Conservation (phyloP, 2,797 vertebrate species). For the Sciurus vulgaris region DNA sequence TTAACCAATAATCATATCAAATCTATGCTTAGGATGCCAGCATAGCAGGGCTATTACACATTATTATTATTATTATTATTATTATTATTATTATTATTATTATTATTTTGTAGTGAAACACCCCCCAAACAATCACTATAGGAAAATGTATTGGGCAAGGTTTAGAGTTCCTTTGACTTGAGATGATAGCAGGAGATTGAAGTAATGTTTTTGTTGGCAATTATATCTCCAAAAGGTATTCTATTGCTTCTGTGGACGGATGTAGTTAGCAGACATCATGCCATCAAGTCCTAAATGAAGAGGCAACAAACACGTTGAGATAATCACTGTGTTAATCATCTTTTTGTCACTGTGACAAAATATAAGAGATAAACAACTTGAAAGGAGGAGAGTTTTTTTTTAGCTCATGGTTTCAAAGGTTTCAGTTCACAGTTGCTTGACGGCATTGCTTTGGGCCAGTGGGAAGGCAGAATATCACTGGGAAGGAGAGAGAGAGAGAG, state of each 20-base stretch:
- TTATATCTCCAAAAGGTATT: slow-evolving; percentile 9
- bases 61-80: too few relatives aligned
- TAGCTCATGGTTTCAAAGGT: neutral
- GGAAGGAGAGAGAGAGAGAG: neutral
- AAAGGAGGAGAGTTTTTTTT: neutral
- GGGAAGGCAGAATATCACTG: neutral
- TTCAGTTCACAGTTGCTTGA: neutral
- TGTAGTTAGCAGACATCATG: neutral
- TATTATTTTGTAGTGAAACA: neutral
- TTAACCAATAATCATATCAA: neutral
- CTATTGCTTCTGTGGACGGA: neutral
- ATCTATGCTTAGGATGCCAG: neutral
- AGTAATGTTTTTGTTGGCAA: neutral
- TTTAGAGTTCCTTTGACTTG: neutral
- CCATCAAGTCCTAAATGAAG: neutral
- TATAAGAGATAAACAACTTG: neutral
- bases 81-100: too few relatives aligned
- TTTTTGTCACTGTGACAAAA: neutral
- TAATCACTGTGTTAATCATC: neutral
- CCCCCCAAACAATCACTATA: neutral
- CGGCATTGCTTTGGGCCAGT: neutral
- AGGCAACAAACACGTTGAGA: neutral
- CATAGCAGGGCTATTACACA: neutral
- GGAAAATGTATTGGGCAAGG: neutral
- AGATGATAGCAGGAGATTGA: neutral